Conservation (phyloP, 2,888 invertebrate genomes). For the Oeneis ivallda region DNA sequence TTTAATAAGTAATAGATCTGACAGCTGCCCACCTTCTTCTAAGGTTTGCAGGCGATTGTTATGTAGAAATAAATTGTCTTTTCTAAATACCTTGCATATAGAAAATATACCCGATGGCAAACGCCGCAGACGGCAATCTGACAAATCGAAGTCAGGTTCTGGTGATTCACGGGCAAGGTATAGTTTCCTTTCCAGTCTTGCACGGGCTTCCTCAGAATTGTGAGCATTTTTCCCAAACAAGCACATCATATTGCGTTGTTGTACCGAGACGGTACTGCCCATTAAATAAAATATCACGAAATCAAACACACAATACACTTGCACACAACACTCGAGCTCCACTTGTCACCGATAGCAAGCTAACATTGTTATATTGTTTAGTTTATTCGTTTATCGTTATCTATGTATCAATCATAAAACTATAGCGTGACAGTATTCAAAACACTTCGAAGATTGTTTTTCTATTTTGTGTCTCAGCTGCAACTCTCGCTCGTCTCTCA, state of each 20-base stretch:
- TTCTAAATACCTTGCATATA: slow-evolving; percentile 90
- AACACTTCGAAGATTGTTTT: no score
- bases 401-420: slow-evolving; percentile 6
- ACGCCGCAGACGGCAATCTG: slow-evolving; percentile 87
- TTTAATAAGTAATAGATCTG: slow-evolving; percentile 85
- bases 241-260: slow-evolving; percentile 64
- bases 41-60: slow-evolving; percentile 86
- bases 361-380: slow-evolving; percentile 32
- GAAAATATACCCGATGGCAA: slow-evolving; percentile 90
- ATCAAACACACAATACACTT: slow-evolving; percentile 3
- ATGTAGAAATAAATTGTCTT: slow-evolving; percentile 85
- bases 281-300: slow-evolving; percentile 52
- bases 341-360: slow-evolving; percentile 35
- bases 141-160: slow-evolving; percentile 90
- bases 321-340: slow-evolving; percentile 9
- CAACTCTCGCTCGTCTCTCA: no score
- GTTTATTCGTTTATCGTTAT: slow-evolving; percentile 30
- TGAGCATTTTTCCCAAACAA: slow-evolving; percentile 65
- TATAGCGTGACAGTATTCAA: not conserved
- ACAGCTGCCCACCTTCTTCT: slow-evolving; percentile 86
- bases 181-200: slow-evolving; percentile 69
- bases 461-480: no score
- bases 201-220: slow-evolving; percentile 55
- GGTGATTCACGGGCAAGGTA: slow-evolving; percentile 86
- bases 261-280: slow-evolving; percentile 74